These are phyloP conservation scores for Zoanthus sociatus DNA, from an alignment of 92 coral and sea anemone genomes.

Conservation along the genomic window DNA sequence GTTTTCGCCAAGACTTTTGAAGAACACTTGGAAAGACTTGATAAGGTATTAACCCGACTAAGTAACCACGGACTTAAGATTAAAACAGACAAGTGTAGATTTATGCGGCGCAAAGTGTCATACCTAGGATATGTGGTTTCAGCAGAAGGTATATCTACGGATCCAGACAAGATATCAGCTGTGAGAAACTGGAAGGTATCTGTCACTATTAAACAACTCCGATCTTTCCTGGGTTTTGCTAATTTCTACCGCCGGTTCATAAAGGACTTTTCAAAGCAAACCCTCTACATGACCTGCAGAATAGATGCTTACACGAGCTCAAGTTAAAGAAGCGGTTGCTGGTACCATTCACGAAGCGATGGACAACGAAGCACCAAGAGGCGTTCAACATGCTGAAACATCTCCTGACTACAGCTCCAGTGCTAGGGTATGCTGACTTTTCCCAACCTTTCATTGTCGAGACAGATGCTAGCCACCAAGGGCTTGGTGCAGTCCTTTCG, in stretches of 20 bases:
- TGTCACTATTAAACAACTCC: conserved; percentile 52
- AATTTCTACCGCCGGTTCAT: conserved; percentile 65
- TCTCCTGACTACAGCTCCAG: too few species aligned
- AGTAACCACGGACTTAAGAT: conserved; percentile 55
- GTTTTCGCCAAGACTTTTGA: conserved; percentile 51
- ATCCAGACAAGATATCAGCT: conserved; percentile 61
- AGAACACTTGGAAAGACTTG: conserved; percentile 63
- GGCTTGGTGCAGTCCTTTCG: too few species aligned
- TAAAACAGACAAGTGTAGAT: conserved; percentile 63
- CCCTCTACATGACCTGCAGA: conserved; percentile 65
- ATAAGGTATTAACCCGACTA: conserved; percentile 51
- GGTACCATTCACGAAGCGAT: too few species aligned
- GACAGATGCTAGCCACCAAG: too few species aligned
- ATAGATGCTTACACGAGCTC: conserved; percentile 54
- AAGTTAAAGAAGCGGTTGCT: neutral
- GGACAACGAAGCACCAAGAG: too few species aligned
- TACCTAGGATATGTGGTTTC: conserved; percentile 69
- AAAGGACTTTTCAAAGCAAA: conserved; percentile 64
- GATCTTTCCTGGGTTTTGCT: conserved; percentile 67
- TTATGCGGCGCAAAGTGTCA: conserved; percentile 50
- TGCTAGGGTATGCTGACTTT: too few species aligned
- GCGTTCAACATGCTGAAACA: too few species aligned
- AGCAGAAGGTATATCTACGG: conserved; percentile 65
- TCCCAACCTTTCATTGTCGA: too few species aligned
- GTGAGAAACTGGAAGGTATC: conserved; percentile 64